Evolutionary conservation across 2,113 vertebrate genomes (phyloP).

Genomic region (Oryzias celebensis): DNA sequence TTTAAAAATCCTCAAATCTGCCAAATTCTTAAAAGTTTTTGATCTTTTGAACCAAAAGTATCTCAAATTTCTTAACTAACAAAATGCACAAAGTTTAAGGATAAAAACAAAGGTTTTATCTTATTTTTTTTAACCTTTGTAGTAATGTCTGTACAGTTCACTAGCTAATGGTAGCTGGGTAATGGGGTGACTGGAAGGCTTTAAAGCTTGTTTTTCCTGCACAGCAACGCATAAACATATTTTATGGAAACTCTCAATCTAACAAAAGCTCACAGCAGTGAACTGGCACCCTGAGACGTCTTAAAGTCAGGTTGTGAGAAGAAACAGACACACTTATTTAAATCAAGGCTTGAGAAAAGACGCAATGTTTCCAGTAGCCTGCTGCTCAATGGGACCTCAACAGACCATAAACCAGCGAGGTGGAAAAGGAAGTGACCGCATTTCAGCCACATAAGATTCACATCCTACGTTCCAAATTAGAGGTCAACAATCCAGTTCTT

Average conservation of each 20-base stretch:
- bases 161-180: slow-evolving; percentile 7
- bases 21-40: too few species aligned
- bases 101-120: background rate
- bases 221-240: slow-evolving; percentile 44
- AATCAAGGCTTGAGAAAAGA: slow-evolving; percentile 29
- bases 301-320: slow-evolving; percentile 45
- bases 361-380: slow-evolving; percentile 36
- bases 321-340: slow-evolving; percentile 48
- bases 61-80: too few species aligned
- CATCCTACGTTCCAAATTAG: too few species aligned
- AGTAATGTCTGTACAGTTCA: background rate
- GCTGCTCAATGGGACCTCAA: slow-evolving; percentile 22
- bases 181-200: slow-evolving; percentile 4
- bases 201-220: slow-evolving; percentile 27
- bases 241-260: slow-evolving; percentile 31
- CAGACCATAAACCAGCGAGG: background rate
- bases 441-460: background rate
- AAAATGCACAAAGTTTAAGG: background rate
- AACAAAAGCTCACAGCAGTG: slow-evolving; percentile 39
- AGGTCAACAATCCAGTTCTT: too few species aligned
- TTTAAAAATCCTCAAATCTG: too few species aligned
- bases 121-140: background rate
- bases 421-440: background rate
- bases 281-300: slow-evolving; percentile 29
- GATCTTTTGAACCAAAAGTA: too few species aligned